Conservation (phyloP, 2,888 invertebrate species). For the Tinea semifulvella region DNA sequence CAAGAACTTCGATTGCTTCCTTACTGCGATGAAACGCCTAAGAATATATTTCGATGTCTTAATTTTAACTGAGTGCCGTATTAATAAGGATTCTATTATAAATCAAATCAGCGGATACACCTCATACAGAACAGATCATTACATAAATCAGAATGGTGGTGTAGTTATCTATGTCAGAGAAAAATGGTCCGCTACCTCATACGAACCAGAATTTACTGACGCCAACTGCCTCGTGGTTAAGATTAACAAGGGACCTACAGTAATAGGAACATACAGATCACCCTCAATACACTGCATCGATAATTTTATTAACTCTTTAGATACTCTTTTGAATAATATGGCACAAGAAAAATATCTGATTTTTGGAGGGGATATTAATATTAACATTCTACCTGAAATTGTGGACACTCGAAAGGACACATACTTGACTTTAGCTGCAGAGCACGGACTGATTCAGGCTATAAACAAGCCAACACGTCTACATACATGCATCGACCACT, state of each 20-base stretch:
- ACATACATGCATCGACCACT: not conserved
- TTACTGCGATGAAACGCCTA: slow-evolving; percentile 13
- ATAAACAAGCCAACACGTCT: not conserved
- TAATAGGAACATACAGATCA: slow-evolving; percentile 18
- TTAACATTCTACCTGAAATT: not conserved
- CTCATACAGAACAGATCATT: slow-evolving; percentile 10
- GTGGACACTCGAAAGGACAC: not conserved
- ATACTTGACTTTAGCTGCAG: not conserved
- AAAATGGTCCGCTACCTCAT: slow-evolving; percentile 12
- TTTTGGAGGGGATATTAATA: not conserved
- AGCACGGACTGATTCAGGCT: not conserved
- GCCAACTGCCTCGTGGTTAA: slow-evolving; percentile 17
- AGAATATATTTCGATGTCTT: slow-evolving; percentile 16
- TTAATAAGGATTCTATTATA: slow-evolving; percentile 13
- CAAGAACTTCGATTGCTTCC: slow-evolving; percentile 17
- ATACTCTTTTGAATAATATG: not conserved
- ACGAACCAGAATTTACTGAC: slow-evolving; percentile 17
- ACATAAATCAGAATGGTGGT: slow-evolving; percentile 18
- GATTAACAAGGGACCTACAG: not conserved
- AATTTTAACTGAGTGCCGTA: slow-evolving; percentile 20
- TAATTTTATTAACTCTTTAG: slow-evolving; percentile 16
- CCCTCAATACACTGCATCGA: slow-evolving; percentile 16
- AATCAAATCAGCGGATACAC: slow-evolving; percentile 15
- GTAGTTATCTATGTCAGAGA: slow-evolving; percentile 17
- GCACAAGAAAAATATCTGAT: not conserved